These are phyloP conservation scores for Malurus splendens DNA, from an alignment of 2,797 vertebrate species.

Conservation along the genomic window DNA sequence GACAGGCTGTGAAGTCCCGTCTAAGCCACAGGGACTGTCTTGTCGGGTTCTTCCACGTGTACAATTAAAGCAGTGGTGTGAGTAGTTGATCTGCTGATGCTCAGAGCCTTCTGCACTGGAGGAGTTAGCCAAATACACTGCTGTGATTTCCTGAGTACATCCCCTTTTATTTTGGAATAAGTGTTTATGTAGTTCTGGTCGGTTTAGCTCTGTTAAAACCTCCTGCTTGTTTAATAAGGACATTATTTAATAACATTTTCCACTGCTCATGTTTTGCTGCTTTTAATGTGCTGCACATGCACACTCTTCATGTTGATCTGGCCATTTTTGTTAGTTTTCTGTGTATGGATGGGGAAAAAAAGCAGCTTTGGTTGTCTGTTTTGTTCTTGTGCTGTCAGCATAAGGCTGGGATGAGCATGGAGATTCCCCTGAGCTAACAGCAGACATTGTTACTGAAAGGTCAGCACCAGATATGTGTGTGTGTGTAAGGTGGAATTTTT, in stretches of 20 bases:
- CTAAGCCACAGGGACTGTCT: not conserved
- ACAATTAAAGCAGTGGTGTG: not conserved
- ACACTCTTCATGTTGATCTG: not conserved
- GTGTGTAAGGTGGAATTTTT: not conserved
- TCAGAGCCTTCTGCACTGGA: slow-evolving; percentile 2
- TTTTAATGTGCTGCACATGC: not conserved
- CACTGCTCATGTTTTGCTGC: not conserved
- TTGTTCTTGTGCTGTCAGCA: not conserved
- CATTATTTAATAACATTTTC: not conserved
- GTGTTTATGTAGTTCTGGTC: not conserved
- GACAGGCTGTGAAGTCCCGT: not conserved
- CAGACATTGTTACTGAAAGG: not conserved
- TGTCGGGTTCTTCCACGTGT: not conserved
- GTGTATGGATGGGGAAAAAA: not conserved
- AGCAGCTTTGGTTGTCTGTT: not conserved
- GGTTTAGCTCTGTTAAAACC: not conserved
- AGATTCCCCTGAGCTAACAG: not conserved
- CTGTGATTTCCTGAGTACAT: not conserved
- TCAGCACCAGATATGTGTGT: not conserved
- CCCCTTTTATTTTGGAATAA: not conserved
- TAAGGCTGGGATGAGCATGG: not conserved
- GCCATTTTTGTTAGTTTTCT: not conserved
- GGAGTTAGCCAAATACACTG: not conserved
- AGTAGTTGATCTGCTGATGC: not conserved
- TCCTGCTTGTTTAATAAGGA: not conserved